phyloP scores from a whole-genome alignment of 2,888 invertebrate genomes.

The Cyclophora punctaria region DNA sequence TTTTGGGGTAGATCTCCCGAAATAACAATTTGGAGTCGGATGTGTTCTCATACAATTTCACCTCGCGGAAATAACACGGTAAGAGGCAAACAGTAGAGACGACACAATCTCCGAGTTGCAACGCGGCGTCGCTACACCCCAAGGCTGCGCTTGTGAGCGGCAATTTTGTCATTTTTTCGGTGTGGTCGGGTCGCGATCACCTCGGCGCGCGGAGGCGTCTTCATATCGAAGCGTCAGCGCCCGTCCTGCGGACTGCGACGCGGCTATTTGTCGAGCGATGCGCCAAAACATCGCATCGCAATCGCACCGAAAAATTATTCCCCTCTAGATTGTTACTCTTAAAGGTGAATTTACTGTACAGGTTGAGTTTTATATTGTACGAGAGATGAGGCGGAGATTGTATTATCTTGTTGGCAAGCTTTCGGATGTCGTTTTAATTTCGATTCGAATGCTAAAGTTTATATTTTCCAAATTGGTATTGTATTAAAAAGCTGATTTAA shows the following conservation, averaged over 20 bases:
- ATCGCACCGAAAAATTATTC: conserved; percentile 69
- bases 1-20: conserved; percentile 41
- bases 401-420: conserved; percentile 68
- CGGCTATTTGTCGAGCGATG: conserved; percentile 68
- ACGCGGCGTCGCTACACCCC: conserved; percentile 65
- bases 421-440: conserved; percentile 56
- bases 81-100: conserved; percentile 68
- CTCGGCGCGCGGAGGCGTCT: conserved; percentile 40
- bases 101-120: conserved; percentile 68
- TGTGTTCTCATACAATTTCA: conserved; percentile 58
- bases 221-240: conserved; percentile 63
- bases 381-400: conserved; percentile 57
- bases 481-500: conserved; percentile 6
- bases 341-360: conserved; percentile 60
- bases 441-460: conserved; percentile 41
- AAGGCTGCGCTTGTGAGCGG: conserved; percentile 53
- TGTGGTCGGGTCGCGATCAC: conserved; percentile 27
- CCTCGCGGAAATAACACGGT: conserved; percentile 63
- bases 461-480: conserved; percentile 8
- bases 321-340: conserved; percentile 60
- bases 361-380: conserved; percentile 60
- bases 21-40: conserved; percentile 53
- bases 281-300: conserved; percentile 71
- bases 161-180: conserved; percentile 68
- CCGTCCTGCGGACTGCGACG: conserved; percentile 61